Conservation (phyloP, 53 echinoderm and acorn worm species). For the Arbacia lixula region DNA sequence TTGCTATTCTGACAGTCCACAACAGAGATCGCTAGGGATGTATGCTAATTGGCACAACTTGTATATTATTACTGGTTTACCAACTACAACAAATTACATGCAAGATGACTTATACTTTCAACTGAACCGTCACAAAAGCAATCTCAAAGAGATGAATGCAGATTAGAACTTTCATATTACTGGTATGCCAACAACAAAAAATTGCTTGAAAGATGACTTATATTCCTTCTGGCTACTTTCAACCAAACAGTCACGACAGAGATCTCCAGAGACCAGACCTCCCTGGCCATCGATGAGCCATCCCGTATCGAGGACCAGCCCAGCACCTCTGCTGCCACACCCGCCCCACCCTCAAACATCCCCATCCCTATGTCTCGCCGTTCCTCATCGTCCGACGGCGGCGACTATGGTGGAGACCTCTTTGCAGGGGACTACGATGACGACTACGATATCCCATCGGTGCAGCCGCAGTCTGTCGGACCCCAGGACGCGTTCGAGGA, state of each 20-base stretch:
- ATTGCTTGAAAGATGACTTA: no score
- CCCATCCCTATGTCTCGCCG: conserved; percentile 75
- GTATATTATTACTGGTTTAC: no score
- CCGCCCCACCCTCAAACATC: conserved; percentile 10
- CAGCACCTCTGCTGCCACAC: conserved; percentile 70
- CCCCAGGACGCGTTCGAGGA: conserved; percentile 61
- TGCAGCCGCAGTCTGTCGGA: conserved; percentile 70
- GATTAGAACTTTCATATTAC: no score
- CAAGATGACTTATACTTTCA: no score
- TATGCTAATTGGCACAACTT: no score
- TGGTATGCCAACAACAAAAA: no score
- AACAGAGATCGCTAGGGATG: no score
- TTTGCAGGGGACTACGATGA: conserved; percentile 84
- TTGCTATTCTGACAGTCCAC: no score
- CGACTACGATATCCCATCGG: conserved; percentile 90
- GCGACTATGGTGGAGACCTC: conserved; percentile 80
- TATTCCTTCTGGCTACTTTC: not conserved
- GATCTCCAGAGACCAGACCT: conserved; percentile 38
- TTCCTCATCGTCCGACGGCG: conserved; percentile 81
- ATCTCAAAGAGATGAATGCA: no score
- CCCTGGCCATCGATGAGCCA: conserved; percentile 48
- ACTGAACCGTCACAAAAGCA: no score
- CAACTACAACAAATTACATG: no score
- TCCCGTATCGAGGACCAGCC: conserved; percentile 64
- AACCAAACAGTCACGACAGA: conserved; percentile 11